Evolutionary conservation across 2,888 invertebrate species (phyloP).

Genomic region (Micoletzkya japonica): DNA sequence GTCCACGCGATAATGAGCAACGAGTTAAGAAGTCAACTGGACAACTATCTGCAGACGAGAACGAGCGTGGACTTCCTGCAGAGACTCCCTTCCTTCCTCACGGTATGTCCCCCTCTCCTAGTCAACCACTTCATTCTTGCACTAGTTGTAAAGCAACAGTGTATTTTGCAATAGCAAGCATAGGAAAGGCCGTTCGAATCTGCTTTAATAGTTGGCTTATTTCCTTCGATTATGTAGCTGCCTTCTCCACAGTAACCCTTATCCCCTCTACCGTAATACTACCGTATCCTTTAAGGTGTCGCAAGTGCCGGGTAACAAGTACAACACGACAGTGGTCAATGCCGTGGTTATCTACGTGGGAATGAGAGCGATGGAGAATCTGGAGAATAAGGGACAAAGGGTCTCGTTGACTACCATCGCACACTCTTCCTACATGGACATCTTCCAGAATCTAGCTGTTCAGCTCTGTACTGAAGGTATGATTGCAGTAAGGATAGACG

Average conservation of each 20-base stretch:
- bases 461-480: constrained; percentile 94
- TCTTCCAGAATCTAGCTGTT: constrained; percentile 97
- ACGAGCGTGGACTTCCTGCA: constrained; percentile 68
- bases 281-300: constrained; percentile 43
- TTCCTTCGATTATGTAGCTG: too few relatives aligned
- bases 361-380: constrained; percentile 66
- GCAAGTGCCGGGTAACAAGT: constrained; percentile 80
- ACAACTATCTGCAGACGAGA: constrained; percentile 84
- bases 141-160: too few relatives aligned
- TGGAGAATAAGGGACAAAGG: constrained; percentile 74
- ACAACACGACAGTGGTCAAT: constrained; percentile 94
- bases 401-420: constrained; percentile 97
- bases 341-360: constrained; percentile 96
- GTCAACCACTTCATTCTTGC: too few relatives aligned
- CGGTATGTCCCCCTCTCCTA: constrained; percentile 61
- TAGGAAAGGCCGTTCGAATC: too few relatives aligned
- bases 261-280: too few relatives aligned
- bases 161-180: too few relatives aligned
- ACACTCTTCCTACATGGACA: constrained; percentile 98
- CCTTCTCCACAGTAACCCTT: too few relatives aligned
- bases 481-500: too few relatives aligned
- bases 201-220: too few relatives aligned
- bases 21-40: constrained; percentile 75
- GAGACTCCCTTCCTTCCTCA: constrained; percentile 65
- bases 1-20: constrained; percentile 54